Percentiles rank a stretch among this genome's conserved stretches.
phyloP scores from a whole-genome alignment of 2,888 invertebrate species.

The Isoperla grammatica region DNA sequence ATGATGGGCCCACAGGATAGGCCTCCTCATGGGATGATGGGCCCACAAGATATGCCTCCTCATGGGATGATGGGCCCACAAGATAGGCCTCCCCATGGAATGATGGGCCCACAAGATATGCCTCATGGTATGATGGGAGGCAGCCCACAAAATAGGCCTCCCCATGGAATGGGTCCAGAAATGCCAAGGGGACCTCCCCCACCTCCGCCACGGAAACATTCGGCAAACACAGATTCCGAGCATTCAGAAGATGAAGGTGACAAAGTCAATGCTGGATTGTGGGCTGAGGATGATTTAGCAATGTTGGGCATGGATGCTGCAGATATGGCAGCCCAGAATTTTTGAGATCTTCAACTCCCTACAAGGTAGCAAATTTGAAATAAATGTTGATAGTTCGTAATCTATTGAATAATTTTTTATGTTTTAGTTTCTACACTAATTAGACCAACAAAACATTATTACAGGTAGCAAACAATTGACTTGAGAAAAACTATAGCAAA shows the following conservation, averaged over 20 bases:
- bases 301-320: slow-evolving; percentile 82
- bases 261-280: slow-evolving; percentile 35
- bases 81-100: neutral
- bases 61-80: neutral
- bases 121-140: neutral
- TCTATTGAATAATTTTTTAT: too few relatives aligned
- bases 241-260: slow-evolving; percentile 34
- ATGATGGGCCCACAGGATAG: too few relatives aligned
- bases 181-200: neutral
- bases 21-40: too few relatives aligned
- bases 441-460: too few relatives aligned
- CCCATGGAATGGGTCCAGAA: slow-evolving; percentile 1
- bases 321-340: slow-evolving; percentile 59
- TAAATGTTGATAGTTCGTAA: too few relatives aligned
- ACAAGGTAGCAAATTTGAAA: too few relatives aligned
- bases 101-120: slow-evolving; percentile 12
- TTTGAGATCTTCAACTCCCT: slow-evolving; percentile 34
- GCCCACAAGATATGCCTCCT: too few relatives aligned
- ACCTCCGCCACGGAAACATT: neutral
- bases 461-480: too few relatives aligned
- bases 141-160: neutral
- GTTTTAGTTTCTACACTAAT: too few relatives aligned
- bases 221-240: slow-evolving; percentile 22
- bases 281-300: slow-evolving; percentile 65
- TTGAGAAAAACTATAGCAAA: too few relatives aligned